These are phyloP conservation scores for Ammodytes dubius DNA, from an alignment of 2,113 vertebrate genomes.

Conservation along the genomic window DNA sequence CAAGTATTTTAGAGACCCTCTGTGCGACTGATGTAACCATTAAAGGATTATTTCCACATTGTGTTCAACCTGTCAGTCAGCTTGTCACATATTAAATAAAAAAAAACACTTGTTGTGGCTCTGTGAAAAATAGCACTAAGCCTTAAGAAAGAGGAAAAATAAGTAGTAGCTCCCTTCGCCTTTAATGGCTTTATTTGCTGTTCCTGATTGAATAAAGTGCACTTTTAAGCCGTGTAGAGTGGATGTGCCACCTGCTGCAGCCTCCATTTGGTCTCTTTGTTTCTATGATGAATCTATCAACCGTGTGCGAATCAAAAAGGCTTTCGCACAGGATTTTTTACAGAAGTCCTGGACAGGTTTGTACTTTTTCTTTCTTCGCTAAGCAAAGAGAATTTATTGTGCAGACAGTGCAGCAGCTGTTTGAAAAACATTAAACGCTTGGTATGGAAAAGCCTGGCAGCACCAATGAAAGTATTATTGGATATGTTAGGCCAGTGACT, in stretches of 20 bases:
- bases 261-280: slow-evolving; percentile 11
- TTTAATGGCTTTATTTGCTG: slow-evolving; percentile 24
- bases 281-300: not conserved
- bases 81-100: slow-evolving; percentile 51
- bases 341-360: not conserved
- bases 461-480: slow-evolving; percentile 11
- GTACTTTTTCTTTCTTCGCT: not conserved
- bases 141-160: slow-evolving; percentile 25
- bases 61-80: slow-evolving; percentile 57
- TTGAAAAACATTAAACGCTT: slow-evolving; percentile 14
- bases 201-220: slow-evolving; percentile 31
- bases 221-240: slow-evolving; percentile 11
- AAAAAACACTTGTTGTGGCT: slow-evolving; percentile 46
- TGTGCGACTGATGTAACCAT: slow-evolving; percentile 43
- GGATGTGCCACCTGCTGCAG: slow-evolving; percentile 30
- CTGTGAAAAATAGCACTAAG: slow-evolving; percentile 23
- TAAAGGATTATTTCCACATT: slow-evolving; percentile 59
- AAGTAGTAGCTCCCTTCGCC: slow-evolving; percentile 5
- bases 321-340: not conserved
- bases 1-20: slow-evolving; percentile 52
- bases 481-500: slow-evolving; percentile 13
- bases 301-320: not conserved
- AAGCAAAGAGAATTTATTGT: not conserved
- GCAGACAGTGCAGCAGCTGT: slow-evolving; percentile 15
- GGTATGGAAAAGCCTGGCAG: not conserved